phyloP scores from a whole-genome alignment of 2,888 invertebrate genomes.

The Drosophila prolongata region DNA sequence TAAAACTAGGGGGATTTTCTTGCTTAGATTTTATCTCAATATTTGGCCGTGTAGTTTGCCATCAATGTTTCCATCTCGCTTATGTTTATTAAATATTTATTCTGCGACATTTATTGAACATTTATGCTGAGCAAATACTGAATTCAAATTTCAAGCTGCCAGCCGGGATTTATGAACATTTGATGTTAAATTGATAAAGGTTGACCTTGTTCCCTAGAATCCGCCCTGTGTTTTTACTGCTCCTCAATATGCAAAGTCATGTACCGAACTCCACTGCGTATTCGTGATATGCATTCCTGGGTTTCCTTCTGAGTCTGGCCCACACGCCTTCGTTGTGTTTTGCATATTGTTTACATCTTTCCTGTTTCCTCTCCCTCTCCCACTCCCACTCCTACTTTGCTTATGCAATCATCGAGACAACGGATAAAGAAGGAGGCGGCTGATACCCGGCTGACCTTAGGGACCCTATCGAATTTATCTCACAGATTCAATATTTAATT shows the following conservation, averaged over 20 bases:
- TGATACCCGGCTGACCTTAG: slow-evolving; percentile 25
- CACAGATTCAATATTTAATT: slow-evolving; percentile 76
- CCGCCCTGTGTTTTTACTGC: neutral
- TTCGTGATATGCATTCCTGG: slow-evolving; percentile 58
- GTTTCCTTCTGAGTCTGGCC: neutral
- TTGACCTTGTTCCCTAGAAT: slow-evolving; percentile 59
- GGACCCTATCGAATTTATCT: slow-evolving; percentile 71
- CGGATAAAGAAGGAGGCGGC: neutral
- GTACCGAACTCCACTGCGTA: slow-evolving; percentile 51
- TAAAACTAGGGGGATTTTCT: slow-evolving; percentile 33
- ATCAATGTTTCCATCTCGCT: slow-evolving; percentile 40
- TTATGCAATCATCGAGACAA: slow-evolving; percentile 1
- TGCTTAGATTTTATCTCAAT: slow-evolving; percentile 46
- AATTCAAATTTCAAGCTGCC: slow-evolving; percentile 20
- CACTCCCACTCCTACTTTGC: neutral
- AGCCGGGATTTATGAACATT: slow-evolving; percentile 57
- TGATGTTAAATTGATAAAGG: slow-evolving; percentile 65
- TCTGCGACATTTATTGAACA: slow-evolving; percentile 54
- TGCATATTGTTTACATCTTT: slow-evolving; percentile 74
- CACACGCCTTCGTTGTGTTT: slow-evolving; percentile 57
- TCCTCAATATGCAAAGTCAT: slow-evolving; percentile 47
- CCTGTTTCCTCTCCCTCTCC: slow-evolving; percentile 12
- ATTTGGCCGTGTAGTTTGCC: slow-evolving; percentile 42
- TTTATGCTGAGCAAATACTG: slow-evolving; percentile 32
- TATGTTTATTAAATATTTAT: slow-evolving; percentile 71